Percentiles rank a stretch among this genome's conserved stretches.
These are phyloP conservation scores for Drosophila elegans DNA, from an alignment of 1,140 invertebrate genomes.

Conservation along the genomic window DNA sequence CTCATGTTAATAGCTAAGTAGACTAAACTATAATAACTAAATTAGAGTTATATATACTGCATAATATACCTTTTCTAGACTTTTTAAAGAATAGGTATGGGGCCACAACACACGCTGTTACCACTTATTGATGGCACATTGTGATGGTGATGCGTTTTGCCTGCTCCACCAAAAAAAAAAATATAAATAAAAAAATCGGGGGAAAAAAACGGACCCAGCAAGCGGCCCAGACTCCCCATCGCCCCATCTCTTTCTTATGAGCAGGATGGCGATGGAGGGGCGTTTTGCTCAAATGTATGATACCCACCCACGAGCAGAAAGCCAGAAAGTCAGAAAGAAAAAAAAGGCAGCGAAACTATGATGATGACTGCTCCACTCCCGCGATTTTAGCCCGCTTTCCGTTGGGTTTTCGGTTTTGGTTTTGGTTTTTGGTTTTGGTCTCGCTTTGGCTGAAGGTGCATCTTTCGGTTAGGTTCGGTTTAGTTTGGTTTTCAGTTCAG, in stretches of 20 bases:
- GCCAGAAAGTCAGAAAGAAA: slow-evolving; percentile 36
- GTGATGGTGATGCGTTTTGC: slow-evolving; percentile 78
- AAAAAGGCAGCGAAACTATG: slow-evolving; percentile 64
- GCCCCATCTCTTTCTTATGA: slow-evolving; percentile 49
- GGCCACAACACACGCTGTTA: slow-evolving; percentile 77
- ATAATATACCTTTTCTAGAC: slow-evolving; percentile 9
- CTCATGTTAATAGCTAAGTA: too few relatives aligned
- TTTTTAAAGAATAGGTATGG: slow-evolving; percentile 17
- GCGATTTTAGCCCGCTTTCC: slow-evolving; percentile 41
- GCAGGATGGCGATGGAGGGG: slow-evolving; percentile 71
- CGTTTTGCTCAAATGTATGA: slow-evolving; percentile 84
- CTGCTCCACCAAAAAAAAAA: slow-evolving; percentile 22
- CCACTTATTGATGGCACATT: slow-evolving; percentile 83
- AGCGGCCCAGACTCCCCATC: slow-evolving; percentile 32
- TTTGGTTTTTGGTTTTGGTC: slow-evolving; percentile 33
- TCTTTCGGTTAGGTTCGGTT: slow-evolving; percentile 47
- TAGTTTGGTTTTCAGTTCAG: slow-evolving; percentile 24
- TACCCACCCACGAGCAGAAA: slow-evolving; percentile 82
- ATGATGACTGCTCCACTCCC: slow-evolving; percentile 68
- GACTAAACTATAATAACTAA: too few relatives aligned
- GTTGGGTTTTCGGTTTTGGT: slow-evolving; percentile 18
- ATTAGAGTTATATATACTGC: too few relatives aligned
- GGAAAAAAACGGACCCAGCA: slow-evolving; percentile 43
- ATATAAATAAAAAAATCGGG: not conserved
- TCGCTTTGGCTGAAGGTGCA: slow-evolving; percentile 56